Conservation (phyloP, 2,113 vertebrate genomes). For the Aegotheles bennettii region DNA sequence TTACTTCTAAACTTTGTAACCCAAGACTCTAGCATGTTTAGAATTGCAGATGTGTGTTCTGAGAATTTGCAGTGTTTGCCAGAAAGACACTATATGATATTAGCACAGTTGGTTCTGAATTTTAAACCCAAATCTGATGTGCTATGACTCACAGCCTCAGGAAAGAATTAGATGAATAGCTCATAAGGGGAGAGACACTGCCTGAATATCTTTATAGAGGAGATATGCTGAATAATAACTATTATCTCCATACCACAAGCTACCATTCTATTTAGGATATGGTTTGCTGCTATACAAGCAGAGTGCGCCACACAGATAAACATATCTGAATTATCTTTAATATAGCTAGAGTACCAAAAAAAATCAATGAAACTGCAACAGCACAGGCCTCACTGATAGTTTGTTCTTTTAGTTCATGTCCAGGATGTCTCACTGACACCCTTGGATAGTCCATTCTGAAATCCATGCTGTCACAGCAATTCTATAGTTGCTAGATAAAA, state of each 20-base stretch:
- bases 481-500: not conserved
- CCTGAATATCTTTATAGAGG: slow-evolving; percentile 37
- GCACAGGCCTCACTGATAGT: not conserved
- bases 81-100: slow-evolving; percentile 63
- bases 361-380: not conserved
- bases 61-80: slow-evolving; percentile 60
- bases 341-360: not conserved
- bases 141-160: slow-evolving; percentile 56
- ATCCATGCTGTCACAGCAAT: not conserved
- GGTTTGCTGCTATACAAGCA: not conserved
- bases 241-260: slow-evolving; percentile 31
- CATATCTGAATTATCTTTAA: slow-evolving; percentile 34
- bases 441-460: not conserved
- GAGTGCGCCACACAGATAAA: not conserved
- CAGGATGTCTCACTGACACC: not conserved
- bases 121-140: slow-evolving; percentile 63
- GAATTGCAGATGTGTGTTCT: slow-evolving; percentile 62
- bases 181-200: slow-evolving; percentile 34
- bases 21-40: slow-evolving; percentile 22
- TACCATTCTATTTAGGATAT: slow-evolving; percentile 10
- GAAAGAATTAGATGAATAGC: slow-evolving; percentile 62
- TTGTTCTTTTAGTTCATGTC: not conserved
- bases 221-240: slow-evolving; percentile 57
- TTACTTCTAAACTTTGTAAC: slow-evolving; percentile 21
- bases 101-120: slow-evolving; percentile 62